Evolutionary conservation across 2,888 invertebrate species (phyloP).

Genomic region (Lissocephala sabroskyi): DNA sequence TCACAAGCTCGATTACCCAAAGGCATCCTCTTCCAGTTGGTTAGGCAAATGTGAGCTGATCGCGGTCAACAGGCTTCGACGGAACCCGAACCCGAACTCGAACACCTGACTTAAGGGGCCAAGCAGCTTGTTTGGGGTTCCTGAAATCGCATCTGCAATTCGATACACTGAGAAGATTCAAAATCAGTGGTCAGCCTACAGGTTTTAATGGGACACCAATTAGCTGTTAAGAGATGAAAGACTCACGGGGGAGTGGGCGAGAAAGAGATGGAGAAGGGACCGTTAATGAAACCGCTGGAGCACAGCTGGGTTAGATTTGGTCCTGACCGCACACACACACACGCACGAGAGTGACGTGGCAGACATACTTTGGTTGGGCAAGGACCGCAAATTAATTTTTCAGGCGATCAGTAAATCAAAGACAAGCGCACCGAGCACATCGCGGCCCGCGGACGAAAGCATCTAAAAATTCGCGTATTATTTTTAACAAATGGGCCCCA

Average conservation of each 20-base stretch:
- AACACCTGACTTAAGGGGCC: too few relatives aligned
- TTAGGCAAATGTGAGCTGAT: slow-evolving; percentile 24
- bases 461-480: slow-evolving; percentile 26
- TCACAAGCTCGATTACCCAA: background rate
- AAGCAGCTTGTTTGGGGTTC: too few relatives aligned
- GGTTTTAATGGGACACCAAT: background rate
- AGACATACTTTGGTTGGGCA: slow-evolving; percentile 10
- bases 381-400: slow-evolving; percentile 8
- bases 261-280: slow-evolving; percentile 2
- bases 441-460: slow-evolving; percentile 18
- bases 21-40: slow-evolving; percentile 19
- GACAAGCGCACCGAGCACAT: slow-evolving; percentile 50
- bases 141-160: slow-evolving; percentile 31
- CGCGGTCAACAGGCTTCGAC: slow-evolving; percentile 12
- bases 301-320: too few relatives aligned
- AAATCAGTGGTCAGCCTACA: background rate
- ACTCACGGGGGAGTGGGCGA: background rate
- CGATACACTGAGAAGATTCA: slow-evolving; percentile 63
- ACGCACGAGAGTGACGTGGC: slow-evolving; percentile 8
- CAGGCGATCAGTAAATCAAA: slow-evolving; percentile 63
- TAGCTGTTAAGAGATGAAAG: background rate
- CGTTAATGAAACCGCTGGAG: slow-evolving; percentile 34
- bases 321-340: slow-evolving; percentile 7
- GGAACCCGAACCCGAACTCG: too few relatives aligned
- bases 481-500: slow-evolving; percentile 38